Evolutionary conservation across 2,888 invertebrate species (phyloP).

Genomic region (Osmoderma eremita): DNA sequence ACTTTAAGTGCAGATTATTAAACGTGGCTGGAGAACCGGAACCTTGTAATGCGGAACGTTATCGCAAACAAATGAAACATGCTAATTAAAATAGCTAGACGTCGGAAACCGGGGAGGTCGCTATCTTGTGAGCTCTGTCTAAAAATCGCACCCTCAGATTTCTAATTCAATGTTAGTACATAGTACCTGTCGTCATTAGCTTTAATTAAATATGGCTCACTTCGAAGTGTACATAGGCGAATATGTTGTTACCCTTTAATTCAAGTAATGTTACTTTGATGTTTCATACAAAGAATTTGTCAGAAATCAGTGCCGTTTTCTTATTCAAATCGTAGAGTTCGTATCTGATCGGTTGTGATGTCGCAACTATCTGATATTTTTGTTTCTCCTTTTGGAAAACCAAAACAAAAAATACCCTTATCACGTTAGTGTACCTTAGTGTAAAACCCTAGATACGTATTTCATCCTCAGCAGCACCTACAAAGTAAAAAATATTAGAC

Average conservation of each 20-base stretch:
- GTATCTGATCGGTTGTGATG: too few species aligned
- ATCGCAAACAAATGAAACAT: conserved; percentile 37
- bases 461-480: too few species aligned
- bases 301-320: too few species aligned
- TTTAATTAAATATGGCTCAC: conserved; percentile 22
- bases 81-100: conserved; percentile 33
- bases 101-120: background rate
- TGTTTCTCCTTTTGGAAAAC: too few species aligned
- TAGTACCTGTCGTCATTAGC: conserved; percentile 6
- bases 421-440: too few species aligned
- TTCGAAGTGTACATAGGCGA: background rate
- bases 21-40: conserved; percentile 27
- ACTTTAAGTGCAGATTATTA: conserved; percentile 35
- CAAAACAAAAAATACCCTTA: too few species aligned
- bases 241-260: conserved; percentile 7
- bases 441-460: too few species aligned
- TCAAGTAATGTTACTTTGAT: background rate
- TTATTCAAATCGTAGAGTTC: too few species aligned
- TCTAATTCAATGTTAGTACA: conserved; percentile 7
- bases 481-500: too few species aligned
- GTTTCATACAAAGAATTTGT: background rate
- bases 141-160: conserved; percentile 25
- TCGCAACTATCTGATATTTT: too few species aligned
- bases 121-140: conserved; percentile 15
- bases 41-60: conserved; percentile 31